Evolutionary conservation across 2,888 invertebrate genomes (phyloP).

Genomic region (Yponomeuta cagnagella): DNA sequence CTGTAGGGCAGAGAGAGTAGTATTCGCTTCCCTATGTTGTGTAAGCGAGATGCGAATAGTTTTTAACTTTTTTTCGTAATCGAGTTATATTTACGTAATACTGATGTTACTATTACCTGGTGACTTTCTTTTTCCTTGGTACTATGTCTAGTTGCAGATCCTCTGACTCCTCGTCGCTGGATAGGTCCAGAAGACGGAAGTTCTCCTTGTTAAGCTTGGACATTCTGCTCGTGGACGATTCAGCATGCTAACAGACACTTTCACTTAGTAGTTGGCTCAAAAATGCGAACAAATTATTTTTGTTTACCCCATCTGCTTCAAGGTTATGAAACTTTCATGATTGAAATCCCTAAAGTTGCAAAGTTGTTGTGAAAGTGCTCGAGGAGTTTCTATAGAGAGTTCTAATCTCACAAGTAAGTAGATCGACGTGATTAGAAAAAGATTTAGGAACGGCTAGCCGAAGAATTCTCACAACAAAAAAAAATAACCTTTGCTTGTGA

Average conservation of each 20-base stretch:
- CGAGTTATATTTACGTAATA: not conserved
- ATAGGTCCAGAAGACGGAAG: conserved; percentile 77
- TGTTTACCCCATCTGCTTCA: conserved; percentile 7
- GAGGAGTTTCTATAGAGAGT: not conserved
- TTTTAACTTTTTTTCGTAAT: not conserved
- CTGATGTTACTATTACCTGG: conserved; percentile 48
- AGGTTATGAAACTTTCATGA: conserved; percentile 12
- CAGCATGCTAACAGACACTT: conserved; percentile 44
- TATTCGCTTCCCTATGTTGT: too few relatives aligned
- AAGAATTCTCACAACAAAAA: not conserved
- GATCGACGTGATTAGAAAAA: not conserved
- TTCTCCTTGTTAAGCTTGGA: conserved; percentile 77
- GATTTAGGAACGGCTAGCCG: not conserved
- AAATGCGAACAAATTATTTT: not conserved
- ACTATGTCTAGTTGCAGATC: conserved; percentile 76
- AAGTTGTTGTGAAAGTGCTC: not conserved
- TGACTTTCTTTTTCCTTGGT: conserved; percentile 74
- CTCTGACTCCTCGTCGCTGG: conserved; percentile 78
- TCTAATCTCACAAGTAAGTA: not conserved
- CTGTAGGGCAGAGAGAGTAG: too few relatives aligned
- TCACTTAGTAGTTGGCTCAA: not conserved
- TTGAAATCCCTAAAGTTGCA: not conserved
- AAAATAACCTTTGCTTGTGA: not conserved
- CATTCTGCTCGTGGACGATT: conserved; percentile 44
- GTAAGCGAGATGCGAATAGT: too few relatives aligned